Conservation (phyloP, 2,797 vertebrate genomes). For the Platyrinchus mystaceus region DNA sequence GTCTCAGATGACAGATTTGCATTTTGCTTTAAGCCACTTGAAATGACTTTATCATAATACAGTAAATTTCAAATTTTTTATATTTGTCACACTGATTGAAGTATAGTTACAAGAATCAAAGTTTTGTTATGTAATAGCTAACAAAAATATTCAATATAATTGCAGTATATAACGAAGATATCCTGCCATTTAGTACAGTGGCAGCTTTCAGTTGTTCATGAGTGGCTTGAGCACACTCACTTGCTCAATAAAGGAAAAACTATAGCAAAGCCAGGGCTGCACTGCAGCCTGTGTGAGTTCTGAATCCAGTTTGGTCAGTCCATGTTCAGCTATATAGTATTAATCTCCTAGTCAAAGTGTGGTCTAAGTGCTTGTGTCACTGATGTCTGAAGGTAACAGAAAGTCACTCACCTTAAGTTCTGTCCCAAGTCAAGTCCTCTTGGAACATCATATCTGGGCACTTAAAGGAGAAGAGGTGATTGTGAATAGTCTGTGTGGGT, state of each 20-base stretch:
- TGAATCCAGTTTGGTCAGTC: neutral
- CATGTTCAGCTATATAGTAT: neutral
- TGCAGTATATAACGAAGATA: neutral
- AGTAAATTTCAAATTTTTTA: neutral
- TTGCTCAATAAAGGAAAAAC: neutral
- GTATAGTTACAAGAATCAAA: neutral
- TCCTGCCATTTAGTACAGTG: neutral
- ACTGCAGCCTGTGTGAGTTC: neutral
- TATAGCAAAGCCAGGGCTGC: neutral
- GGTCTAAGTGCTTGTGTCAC: neutral
- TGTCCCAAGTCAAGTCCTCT: neutral
- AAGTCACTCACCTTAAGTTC: neutral
- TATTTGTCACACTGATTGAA: neutral
- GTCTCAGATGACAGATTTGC: neutral
- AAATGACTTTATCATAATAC: neutral
- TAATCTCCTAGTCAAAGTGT: neutral
- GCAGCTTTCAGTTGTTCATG: neutral
- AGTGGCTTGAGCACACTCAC: neutral
- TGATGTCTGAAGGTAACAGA: neutral
- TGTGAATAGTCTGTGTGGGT: neutral
- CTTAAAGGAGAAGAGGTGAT: neutral
- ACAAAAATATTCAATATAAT: neutral
- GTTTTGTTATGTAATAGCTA: neutral
- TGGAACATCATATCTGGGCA: neutral
- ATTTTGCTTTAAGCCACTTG: neutral